Evolutionary conservation across 1,140 invertebrate genomes (phyloP).

Genomic region (Brachionus plicatilis): DNA sequence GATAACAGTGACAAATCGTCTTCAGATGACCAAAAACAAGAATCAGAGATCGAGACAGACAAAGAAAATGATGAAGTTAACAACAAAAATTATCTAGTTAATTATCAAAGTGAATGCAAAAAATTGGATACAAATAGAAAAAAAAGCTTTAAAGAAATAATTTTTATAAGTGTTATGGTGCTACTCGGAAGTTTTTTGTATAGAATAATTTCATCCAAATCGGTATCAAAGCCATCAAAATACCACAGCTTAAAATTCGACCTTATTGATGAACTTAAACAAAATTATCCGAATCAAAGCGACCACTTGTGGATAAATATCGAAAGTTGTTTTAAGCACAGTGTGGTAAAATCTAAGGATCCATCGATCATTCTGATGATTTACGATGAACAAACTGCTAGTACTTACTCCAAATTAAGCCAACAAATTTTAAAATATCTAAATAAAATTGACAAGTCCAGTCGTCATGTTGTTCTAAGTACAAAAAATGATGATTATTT

Average conservation of each 20-base stretch:
- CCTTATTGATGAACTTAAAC: not conserved
- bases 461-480: not conserved
- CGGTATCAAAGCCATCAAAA: not conserved
- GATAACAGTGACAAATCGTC: not conserved
- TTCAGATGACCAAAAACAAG: not conserved
- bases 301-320: constrained; percentile 17
- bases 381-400: not conserved
- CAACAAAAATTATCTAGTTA: too few species aligned
- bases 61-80: too few species aligned
- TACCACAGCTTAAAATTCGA: not conserved
- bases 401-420: not conserved
- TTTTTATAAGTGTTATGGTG: not conserved
- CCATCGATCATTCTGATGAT: constrained; percentile 16
- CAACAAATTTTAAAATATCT: not conserved
- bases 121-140: too few species aligned
- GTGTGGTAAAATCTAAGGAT: constrained; percentile 26
- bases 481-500: not conserved
- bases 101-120: too few species aligned
- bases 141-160: too few species aligned
- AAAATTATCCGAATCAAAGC: constrained; percentile 12
- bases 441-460: not conserved
- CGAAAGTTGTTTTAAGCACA: constrained; percentile 31
- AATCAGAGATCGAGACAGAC: not conserved
- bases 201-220: too few species aligned
- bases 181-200: not conserved